Conservation (phyloP, 1,140 invertebrate genomes). For the Drosophila insularis region DNA sequence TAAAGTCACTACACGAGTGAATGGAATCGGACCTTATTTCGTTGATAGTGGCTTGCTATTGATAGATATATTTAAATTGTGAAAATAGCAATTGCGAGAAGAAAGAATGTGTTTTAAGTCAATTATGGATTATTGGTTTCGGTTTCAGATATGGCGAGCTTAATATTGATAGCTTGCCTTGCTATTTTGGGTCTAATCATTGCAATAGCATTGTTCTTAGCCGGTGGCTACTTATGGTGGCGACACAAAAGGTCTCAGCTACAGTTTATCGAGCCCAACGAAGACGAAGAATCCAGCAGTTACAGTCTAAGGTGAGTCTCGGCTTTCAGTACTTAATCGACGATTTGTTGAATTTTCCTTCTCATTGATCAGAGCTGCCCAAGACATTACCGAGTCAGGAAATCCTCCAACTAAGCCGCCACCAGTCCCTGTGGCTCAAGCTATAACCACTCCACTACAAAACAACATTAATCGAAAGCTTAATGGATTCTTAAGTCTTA, state of each 20-base stretch:
- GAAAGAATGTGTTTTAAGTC: neutral
- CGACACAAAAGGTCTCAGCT: constrained; percentile 81
- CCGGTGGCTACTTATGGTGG: constrained; percentile 82
- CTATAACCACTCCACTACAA: constrained; percentile 64
- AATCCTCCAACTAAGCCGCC: constrained; percentile 63
- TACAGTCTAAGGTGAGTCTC: constrained; percentile 73
- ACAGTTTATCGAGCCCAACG: constrained; percentile 81
- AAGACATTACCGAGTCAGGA: constrained; percentile 60
- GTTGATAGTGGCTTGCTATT: too few species aligned
- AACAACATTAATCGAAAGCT: constrained; percentile 83
- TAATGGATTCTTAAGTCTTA: constrained; percentile 90
- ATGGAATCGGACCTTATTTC: too few species aligned
- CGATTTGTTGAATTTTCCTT: neutral
- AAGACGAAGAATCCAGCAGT: constrained; percentile 80
- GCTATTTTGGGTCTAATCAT: constrained; percentile 77
- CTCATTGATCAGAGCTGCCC: constrained; percentile 47
- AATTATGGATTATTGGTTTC: neutral
- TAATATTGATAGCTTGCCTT: constrained; percentile 75
- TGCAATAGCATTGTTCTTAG: constrained; percentile 75
- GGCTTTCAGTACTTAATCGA: neutral
- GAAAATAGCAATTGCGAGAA: neutral
- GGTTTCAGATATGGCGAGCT: constrained; percentile 73
- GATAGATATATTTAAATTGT: constrained; percentile 4
- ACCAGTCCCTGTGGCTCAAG: constrained; percentile 53
- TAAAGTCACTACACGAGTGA: too few species aligned